Base-by-base conservation (phyloP, 2,888 invertebrate genomes). In the Eueremaeus valkanovi region DNA sequence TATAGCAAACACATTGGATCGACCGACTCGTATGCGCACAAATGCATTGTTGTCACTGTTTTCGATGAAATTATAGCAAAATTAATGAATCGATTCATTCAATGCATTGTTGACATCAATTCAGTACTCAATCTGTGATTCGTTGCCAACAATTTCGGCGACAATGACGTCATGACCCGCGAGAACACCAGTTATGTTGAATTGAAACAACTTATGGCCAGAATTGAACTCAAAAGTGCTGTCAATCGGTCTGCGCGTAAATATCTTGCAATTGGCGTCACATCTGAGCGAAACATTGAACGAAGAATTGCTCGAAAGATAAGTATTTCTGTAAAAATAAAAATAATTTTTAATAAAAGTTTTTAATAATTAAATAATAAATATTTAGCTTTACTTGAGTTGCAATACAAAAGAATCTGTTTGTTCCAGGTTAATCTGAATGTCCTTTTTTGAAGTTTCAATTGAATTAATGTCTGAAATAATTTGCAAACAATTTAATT, bases 1-100 rank as follows among this genome's bases (percentile, higher is more conserved):
- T 9, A 78, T 49, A 9, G 73, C 55, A 76, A 76, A 74, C 13
- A 63, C 72, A n/a, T 72, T 29, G 0, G 70, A 40, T 29, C 76
- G 76, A 72, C 75, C 77, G 13, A 78, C 78, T 5, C 90, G 90
- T 16, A 95, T 88, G 70, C 91, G 87, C 0, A 94, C 85, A 84
- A 89, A 94, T 21, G 91, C 85, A 75, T 89, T 84, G 63, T 88
- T 85, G 31, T 88, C 83, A 80, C 93, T 94, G 86, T 78, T 88
- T 85, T 78, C 77, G 66, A 68, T 18, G 11, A 13, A 11, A n/a
- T n/a, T n/a, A n/a, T n/a, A n/a, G n/a, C n/a, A n/a, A n/a, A n/a
- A n/a, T n/a, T n/a, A n/a, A n/a, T n/a, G 51, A 73, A 36, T 3
- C 6, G 6, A 72, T 8, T 27, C n/a, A 24, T 49, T 49, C 6